Evolutionary conservation across 2,797 vertebrate genomes (phyloP).

Genomic region (Liasis olivaceus): DNA sequence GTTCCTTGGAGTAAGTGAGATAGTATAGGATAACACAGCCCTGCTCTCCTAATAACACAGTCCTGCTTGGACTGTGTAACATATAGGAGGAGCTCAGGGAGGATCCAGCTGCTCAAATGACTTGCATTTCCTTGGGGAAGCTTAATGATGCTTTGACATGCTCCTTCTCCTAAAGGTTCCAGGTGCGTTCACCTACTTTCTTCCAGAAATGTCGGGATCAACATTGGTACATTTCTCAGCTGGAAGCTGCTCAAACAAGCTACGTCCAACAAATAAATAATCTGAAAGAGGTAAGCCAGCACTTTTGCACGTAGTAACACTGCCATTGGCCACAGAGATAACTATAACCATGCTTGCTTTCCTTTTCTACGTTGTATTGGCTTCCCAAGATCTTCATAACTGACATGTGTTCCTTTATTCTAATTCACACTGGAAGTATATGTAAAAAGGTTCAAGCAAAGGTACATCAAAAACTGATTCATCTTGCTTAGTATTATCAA

Average conservation of each 20-base stretch:
- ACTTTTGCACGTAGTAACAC: too few relatives aligned
- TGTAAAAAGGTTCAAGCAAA: background rate
- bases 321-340: background rate
- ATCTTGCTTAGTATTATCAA: background rate
- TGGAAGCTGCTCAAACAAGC: constrained; percentile 92
- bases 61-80: background rate
- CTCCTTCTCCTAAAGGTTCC: constrained; percentile 80
- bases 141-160: background rate
- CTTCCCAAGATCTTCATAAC: background rate
- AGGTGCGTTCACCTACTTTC: constrained; percentile 96
- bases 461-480: background rate
- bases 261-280: constrained; percentile 98
- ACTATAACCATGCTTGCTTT: background rate
- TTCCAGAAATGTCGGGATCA: constrained; percentile 99
- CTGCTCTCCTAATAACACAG: background rate
- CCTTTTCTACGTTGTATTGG: background rate
- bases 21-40: background rate
- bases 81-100: background rate
- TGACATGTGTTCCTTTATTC: background rate
- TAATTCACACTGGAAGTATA: background rate
- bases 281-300: constrained; percentile 89
- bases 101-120: background rate
- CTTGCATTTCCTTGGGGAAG: background rate
- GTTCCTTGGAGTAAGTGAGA: background rate
- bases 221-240: constrained; percentile 97